These are phyloP conservation scores for Hymenochirus boettgeri DNA, from an alignment of 2,113 vertebrate genomes.

Conservation along the genomic window DNA sequence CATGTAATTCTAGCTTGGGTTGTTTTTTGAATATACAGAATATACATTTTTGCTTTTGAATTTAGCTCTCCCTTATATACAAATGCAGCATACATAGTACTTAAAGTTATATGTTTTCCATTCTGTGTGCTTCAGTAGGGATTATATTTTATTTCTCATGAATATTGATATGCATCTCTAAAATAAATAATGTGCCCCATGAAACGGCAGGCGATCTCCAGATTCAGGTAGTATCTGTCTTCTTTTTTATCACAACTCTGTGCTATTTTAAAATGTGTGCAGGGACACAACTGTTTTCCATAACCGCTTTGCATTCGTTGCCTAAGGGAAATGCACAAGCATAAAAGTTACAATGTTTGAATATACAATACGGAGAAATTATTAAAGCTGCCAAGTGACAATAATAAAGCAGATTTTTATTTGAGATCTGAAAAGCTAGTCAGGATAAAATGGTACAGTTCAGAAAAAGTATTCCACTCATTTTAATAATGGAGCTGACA, in stretches of 20 bases:
- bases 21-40: too few relatives aligned
- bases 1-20: too few relatives aligned
- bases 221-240: conserved; percentile 17
- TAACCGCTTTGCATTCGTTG: conserved; percentile 38
- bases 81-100: too few relatives aligned
- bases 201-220: neutral
- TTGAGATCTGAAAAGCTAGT: conserved; percentile 34
- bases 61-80: too few relatives aligned
- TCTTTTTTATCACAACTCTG: conserved; percentile 28
- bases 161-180: neutral
- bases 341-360: conserved; percentile 39
- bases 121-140: too few relatives aligned
- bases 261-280: conserved; percentile 38
- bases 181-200: neutral
- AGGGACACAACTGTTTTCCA: conserved; percentile 37
- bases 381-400: conserved; percentile 40
- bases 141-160: too few relatives aligned
- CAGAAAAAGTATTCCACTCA: conserved; percentile 33
- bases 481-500: conserved; percentile 33
- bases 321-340: conserved; percentile 35
- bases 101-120: too few relatives aligned
- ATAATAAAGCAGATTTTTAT: conserved; percentile 40
- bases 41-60: too few relatives aligned
- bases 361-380: conserved; percentile 40
- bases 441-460: conserved; percentile 35